Base-by-base conservation (phyloP, 1,140 invertebrate species). In the Dendrolimus kikuchii region DNA sequence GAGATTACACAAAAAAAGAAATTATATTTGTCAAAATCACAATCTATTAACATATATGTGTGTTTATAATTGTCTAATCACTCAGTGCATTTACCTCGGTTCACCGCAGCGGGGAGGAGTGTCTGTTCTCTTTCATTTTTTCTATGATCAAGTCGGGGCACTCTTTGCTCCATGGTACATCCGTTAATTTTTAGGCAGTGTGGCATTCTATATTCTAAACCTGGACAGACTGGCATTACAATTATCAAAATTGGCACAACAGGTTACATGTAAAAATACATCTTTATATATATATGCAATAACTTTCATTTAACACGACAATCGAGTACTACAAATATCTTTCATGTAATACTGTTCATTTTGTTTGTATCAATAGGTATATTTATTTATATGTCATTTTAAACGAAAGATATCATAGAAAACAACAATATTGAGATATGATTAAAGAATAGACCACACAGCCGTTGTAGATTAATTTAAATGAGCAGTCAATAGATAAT, bases 191-290 rank as follows among this genome's bases (percentile, higher is more conserved):
- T 68, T 71, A 78, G 77, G 77, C 79, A 80, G 82, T 86, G 82
- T 86, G 80, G 80, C 74, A 70, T 77, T 77, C 67, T 74, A 76
- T 62, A 66, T 61, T 74, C 71, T 70, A 64, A 59, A 85, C 82
- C 82, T 86, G 82, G 68, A 86, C 80, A 86, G 66, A 86, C 76
- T 82, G 74, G 71, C 76, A 81, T 67, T 62, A 71, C 69, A 76
- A 49, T 57, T 47, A 68, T 74, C 51, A 77, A 67, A 69, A 77
- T 76, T 69, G 71, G 55, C 71, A 75, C 69, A 68, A 53, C 59
- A 65, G 23, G 23, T 23, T 23, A 23, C 23, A 23, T 23, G 23
- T 23, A 1, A 23, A 23, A 23, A 23, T 23, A 23, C 23, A 23
- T 23, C 23, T 23, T 23, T 23, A 23, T 23, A 23, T 23, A 23